phyloP scores from a whole-genome alignment of 1,140 invertebrate species.

The Nasonia giraulti region DNA sequence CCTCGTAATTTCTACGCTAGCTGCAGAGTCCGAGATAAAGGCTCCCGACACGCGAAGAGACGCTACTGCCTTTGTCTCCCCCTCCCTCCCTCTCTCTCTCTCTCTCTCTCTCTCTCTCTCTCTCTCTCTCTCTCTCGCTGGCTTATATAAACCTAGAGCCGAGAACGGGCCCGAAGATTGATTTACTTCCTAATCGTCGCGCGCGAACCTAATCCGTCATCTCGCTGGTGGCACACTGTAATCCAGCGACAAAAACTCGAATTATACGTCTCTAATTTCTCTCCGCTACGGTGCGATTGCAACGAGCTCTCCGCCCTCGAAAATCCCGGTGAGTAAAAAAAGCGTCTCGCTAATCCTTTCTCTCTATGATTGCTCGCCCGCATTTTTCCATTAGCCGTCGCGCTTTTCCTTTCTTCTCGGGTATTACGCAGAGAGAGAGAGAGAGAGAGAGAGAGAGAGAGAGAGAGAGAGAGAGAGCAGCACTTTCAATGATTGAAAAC shows the following conservation, averaged over 20 bases:
- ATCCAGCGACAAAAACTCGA: neutral
- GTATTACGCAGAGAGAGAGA: neutral
- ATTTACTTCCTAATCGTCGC: slow-evolving; percentile 8
- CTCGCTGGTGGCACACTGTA: neutral
- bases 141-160: neutral
- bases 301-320: neutral
- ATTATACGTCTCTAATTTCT: neutral
- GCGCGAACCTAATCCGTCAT: neutral
- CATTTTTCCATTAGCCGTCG: slow-evolving; percentile 22
- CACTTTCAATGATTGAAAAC: slow-evolving; percentile 42
- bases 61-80: neutral
- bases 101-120: too few species aligned
- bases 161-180: neutral
- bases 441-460: too few species aligned
- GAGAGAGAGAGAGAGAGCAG: neutral
- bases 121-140: too few species aligned
- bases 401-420: slow-evolving; percentile 5
- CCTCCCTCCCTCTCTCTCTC: neutral
- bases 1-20: slow-evolving; percentile 23
- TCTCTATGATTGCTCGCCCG: neutral
- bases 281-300: neutral
- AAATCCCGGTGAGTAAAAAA: neutral
- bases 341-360: neutral
- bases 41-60: neutral
- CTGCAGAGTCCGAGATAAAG: neutral